Evolutionary conservation across 2,888 invertebrate genomes (phyloP), one percentile per base, ranked within the genome.

Genomic region (Oligia fasciuncula): DNA sequence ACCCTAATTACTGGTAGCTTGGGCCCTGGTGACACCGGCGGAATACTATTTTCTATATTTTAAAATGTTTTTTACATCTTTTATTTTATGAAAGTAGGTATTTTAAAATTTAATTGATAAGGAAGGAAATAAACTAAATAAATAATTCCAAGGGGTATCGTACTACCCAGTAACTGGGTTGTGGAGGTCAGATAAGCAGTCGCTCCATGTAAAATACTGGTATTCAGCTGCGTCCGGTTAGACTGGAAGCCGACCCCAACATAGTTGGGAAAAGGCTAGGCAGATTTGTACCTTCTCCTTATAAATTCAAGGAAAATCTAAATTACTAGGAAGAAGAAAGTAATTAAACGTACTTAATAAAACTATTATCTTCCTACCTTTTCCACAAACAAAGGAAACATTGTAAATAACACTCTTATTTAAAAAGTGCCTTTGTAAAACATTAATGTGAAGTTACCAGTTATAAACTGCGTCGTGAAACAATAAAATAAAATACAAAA

Each of bases 401-500:
- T 62, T 23, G 19, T 49, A 66, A 62, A 77, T 67, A 29, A 66
- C 49, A 65, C 19, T 73, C 65, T 88, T 67, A 35, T 46, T 77
- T 79, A 65, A 67, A 76, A 82, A 87, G 79, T 68, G 66, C 66
- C 62, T 85, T 74, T 73, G 81, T 68, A 19, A 76, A 85, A 85
- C 67, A 81, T 76, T 79, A 80, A 81, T 68, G 63, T 62, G 60
- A 76, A 66, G 66, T 75, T 73, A 73, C 76, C 77, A 71, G 79
- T 84, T 80, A 86, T 81, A 83, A 83, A 84, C 69, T 68, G 77
- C 78, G 78, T 51, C 76, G 68, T 76, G 66, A 68, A 86, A 89
- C 84, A 83, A 84, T 89, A 72, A 84, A 83, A 89, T 89, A 80
- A 81, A 87, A 46, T 54, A 80, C 68, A 67, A 83, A 87, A 89